phyloP scores from a whole-genome alignment of 2,113 vertebrate species.

The Collichthys lucidus region DNA sequence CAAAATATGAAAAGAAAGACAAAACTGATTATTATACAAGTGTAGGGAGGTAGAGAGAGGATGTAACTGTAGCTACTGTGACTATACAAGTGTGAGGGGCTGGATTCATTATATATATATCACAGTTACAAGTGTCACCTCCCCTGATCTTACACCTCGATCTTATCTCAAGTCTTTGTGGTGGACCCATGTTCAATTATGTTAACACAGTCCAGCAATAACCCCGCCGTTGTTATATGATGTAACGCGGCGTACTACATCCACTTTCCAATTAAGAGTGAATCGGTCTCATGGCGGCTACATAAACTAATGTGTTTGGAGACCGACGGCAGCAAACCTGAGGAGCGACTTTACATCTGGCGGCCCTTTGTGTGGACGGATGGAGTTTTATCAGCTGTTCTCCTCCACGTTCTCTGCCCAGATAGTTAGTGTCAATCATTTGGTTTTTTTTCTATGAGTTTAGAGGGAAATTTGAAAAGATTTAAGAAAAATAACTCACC shows the following conservation, averaged over 20 bases:
- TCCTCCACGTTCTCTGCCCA: too few species aligned
- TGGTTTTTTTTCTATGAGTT: background rate
- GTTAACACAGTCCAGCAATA: constrained; percentile 52
- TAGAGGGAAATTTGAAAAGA: background rate
- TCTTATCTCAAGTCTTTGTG: background rate
- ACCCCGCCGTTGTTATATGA: constrained; percentile 47
- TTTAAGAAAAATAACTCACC: background rate
- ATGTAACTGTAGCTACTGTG: too few species aligned
- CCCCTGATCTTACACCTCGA: background rate
- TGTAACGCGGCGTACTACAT: constrained; percentile 64
- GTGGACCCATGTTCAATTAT: constrained; percentile 17
- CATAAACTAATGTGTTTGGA: constrained; percentile 73
- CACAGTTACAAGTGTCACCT: background rate
- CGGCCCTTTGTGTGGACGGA: constrained; percentile 8
- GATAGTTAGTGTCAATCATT: background rate
- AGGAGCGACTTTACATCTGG: constrained; percentile 38
- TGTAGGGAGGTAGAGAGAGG: too few species aligned
- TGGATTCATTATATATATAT: too few species aligned
- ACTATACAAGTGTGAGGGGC: too few species aligned
- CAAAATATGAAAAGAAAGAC: too few species aligned
- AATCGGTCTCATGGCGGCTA: constrained; percentile 69
- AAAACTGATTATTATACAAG: too few species aligned
- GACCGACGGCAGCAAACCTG: constrained; percentile 42
- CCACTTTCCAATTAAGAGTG: constrained; percentile 72
- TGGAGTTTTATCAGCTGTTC: background rate